Base-by-base conservation (phyloP, 2,888 invertebrate species). In the Pristionchus maxplancki region DNA sequence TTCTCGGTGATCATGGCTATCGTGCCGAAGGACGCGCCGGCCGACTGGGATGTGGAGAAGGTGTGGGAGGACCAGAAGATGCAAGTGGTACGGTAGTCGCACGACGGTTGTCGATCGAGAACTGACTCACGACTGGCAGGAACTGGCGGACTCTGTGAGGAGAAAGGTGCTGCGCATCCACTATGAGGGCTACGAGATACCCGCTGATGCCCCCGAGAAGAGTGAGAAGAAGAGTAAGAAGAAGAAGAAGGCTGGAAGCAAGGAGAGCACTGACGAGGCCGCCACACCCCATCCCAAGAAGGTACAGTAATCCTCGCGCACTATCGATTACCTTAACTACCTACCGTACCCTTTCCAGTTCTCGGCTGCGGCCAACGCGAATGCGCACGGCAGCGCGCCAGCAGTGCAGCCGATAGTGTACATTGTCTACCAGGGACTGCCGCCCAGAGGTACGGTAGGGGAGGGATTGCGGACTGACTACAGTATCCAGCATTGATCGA, bases 341-440 rank as follows among this genome's bases (percentile, higher is more conserved):
- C 64, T 64, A 13, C 64, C 64, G 64, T 28, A 64, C 20, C 50
- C 13, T 50, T 1, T 50, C 50, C 20, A 31, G 71, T 71, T 71
- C 71, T 71, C 71, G 15, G 71, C 71, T 1, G 71, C 71, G 24
- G 71, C 71, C 5, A 15, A 11, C 4, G 28, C 78, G 44, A 78
- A 24, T n/a, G 44, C 78, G 44, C 78, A 78, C 78, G 78, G 78
- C 2, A 11, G 31, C 40, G 17, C 44, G 24, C 28, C 44, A 11
- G 44, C 44, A 1, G 78, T 78, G 44, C 86, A 87, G 37, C 86
- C 86, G 24, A 87, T 87, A 24, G 86, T 87, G 34, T 87, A 87
- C 71, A 71, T 87, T 34, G 86, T 87, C 48, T 87, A 87, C n/a
- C 86, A 87, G 50, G 86, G 86, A 87, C 71, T 87, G 24, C 86